These are phyloP conservation scores for Prionace glauca DNA, from an alignment of 2,797 vertebrate genomes.

Conservation along the genomic window DNA sequence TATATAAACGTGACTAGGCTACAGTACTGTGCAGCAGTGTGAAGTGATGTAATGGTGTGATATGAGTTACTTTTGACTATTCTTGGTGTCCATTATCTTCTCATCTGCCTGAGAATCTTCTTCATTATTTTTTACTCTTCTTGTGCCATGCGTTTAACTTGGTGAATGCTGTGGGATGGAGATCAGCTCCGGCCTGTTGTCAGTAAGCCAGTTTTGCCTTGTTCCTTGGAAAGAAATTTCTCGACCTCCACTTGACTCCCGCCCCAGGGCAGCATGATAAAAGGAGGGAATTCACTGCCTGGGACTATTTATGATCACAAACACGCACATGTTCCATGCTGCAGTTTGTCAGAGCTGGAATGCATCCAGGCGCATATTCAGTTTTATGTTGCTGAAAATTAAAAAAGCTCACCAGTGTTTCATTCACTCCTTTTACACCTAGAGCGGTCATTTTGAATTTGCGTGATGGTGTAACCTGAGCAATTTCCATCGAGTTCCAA, in stretches of 20 bases:
- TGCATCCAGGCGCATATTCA: neutral
- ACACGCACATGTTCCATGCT: neutral
- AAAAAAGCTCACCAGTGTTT: neutral
- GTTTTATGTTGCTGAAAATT: neutral
- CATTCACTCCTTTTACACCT: neutral
- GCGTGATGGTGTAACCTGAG: neutral
- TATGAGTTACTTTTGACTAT: neutral
- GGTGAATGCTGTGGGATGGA: neutral
- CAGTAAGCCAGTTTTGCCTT: neutral
- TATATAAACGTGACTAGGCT: neutral
- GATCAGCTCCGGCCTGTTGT: no score
- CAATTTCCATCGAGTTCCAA: neutral
- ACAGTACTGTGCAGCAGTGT: neutral
- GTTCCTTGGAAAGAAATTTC: neutral
- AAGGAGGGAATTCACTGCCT: neutral
- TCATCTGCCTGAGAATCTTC: neutral
- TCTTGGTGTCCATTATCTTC: neutral
- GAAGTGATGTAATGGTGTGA: neutral
- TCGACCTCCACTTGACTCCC: neutral
- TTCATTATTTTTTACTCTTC: neutral
- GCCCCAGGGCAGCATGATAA: neutral
- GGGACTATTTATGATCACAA: neutral
- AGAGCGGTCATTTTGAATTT: neutral
- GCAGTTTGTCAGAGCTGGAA: neutral
- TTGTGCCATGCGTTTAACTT: neutral